Base-by-base conservation (phyloP, 2,113 vertebrate species). In the Natator depressus region DNA sequence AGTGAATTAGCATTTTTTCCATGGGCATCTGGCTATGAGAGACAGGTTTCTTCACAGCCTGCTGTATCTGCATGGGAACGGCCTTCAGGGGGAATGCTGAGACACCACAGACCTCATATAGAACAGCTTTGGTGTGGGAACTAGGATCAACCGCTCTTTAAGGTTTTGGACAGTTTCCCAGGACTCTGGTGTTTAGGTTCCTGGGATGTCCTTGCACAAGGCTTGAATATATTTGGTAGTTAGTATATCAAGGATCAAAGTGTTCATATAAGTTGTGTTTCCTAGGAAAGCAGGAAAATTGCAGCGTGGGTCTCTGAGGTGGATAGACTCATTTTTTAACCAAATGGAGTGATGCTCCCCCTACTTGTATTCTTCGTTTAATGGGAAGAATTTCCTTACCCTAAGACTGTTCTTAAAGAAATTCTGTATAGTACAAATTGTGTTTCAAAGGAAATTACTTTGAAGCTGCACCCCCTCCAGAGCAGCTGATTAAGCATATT, bases 41-140 rank as follows among this genome's bases (percentile, higher is more conserved):
- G 96, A 54, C 95, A 85, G 94, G 96, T 96, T 97, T 93, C 96
- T 95, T 96, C 89, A 57, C 96, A 87, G 95, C 89, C 81, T 83
- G 5, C 47, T 54, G 22, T 19, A 88, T 92, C 25, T 94, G 94
- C 93, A 93, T 92, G 95, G 78, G 94, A 96, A 84, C 62, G 95
- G 96, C 95, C 93, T 95, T 91, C 85, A 95, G 96, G 94, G 84
- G 3, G 94, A 95, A 82, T 47, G 0, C 31, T 0, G 38, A 95
- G 96, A 85, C 93, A 93, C 79, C 96, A 25, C 55, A 92, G 90
- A 65, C 85, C 91, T 38, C 91, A 10, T 25, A 9, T 24, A 95
- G 29, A 92, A 20, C 91, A 89, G 95, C 94, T 78, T 83, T 10
- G 78, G 78, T 89, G 97, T 94, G 95, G 95, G 96, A 97, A 82